Conservation (phyloP, 1,140 invertebrate species). For the Drosophila arawakana region DNA sequence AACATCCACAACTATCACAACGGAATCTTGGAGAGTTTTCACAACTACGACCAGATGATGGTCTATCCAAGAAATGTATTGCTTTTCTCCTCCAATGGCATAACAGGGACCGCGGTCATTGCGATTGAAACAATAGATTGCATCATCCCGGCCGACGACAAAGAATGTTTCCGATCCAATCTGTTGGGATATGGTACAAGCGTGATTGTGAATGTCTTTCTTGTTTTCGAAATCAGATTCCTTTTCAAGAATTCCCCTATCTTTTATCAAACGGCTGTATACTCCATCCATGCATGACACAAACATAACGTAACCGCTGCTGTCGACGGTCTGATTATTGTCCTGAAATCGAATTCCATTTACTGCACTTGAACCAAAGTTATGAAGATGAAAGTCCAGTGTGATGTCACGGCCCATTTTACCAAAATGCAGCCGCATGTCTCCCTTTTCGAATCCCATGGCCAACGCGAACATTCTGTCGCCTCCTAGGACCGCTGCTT, state of each 20-base stretch:
- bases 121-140: constrained; percentile 65
- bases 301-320: constrained; percentile 37
- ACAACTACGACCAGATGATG: constrained; percentile 49
- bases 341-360: constrained; percentile 57
- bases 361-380: constrained; percentile 35
- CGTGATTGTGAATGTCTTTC: constrained; percentile 38
- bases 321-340: constrained; percentile 4
- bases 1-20: constrained; percentile 54
- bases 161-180: constrained; percentile 38
- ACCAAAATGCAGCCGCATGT: constrained; percentile 53
- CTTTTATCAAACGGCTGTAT: constrained; percentile 48
- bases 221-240: constrained; percentile 39
- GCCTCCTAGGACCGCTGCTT: constrained; percentile 19
- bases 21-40: constrained; percentile 10
- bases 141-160: constrained; percentile 62
- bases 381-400: constrained; percentile 41
- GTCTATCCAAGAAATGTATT: constrained; percentile 50
- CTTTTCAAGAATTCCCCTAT: constrained; percentile 40
- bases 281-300: constrained; percentile 48
- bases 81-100: constrained; percentile 60
- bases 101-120: constrained; percentile 66
- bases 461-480: constrained; percentile 45
- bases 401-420: constrained; percentile 42
- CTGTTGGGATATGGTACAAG: constrained; percentile 49
- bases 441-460: constrained; percentile 62